Evolutionary conservation across 2,797 vertebrate genomes (phyloP).

Genomic region (Sandelia bainsii): DNA sequence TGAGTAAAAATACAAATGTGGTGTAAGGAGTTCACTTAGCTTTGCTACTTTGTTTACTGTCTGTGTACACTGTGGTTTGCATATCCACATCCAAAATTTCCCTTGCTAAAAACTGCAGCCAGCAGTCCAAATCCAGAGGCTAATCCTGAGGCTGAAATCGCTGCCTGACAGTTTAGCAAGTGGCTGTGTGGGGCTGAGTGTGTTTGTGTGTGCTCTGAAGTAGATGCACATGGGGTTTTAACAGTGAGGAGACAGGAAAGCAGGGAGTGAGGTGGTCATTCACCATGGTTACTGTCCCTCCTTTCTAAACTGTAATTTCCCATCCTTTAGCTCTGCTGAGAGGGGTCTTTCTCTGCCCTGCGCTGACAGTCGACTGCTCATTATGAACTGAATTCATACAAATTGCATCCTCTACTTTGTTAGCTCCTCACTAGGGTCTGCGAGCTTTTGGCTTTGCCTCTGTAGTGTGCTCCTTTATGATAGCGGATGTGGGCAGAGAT

Average conservation of each 20-base stretch:
- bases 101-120: slow-evolving; percentile 63
- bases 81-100: slow-evolving; percentile 64
- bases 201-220: slow-evolving; percentile 39
- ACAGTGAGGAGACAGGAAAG: slow-evolving; percentile 61
- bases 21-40: slow-evolving; percentile 13
- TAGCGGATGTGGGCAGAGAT: slow-evolving; percentile 67
- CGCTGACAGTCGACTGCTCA: slow-evolving; percentile 62
- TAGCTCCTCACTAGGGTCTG: slow-evolving; percentile 60
- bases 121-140: slow-evolving; percentile 64
- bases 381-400: slow-evolving; percentile 74
- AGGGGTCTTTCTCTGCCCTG: slow-evolving; percentile 58
- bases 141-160: slow-evolving; percentile 76
- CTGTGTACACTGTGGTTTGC: slow-evolving; percentile 53
- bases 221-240: slow-evolving; percentile 56
- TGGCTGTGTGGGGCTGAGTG: slow-evolving; percentile 16
- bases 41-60: slow-evolving; percentile 31
- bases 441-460: slow-evolving; percentile 65
- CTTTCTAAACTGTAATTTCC: slow-evolving; percentile 80
- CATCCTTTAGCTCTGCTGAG: slow-evolving; percentile 64
- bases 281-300: slow-evolving; percentile 81
- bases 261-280: slow-evolving; percentile 63
- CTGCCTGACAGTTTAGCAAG: slow-evolving; percentile 58
- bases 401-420: slow-evolving; percentile 78
- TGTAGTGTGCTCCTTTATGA: slow-evolving; percentile 67
- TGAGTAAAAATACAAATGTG: slow-evolving; percentile 23